Base-by-base conservation (phyloP, 2,888 invertebrate genomes). In the Oligia fasciuncula region DNA sequence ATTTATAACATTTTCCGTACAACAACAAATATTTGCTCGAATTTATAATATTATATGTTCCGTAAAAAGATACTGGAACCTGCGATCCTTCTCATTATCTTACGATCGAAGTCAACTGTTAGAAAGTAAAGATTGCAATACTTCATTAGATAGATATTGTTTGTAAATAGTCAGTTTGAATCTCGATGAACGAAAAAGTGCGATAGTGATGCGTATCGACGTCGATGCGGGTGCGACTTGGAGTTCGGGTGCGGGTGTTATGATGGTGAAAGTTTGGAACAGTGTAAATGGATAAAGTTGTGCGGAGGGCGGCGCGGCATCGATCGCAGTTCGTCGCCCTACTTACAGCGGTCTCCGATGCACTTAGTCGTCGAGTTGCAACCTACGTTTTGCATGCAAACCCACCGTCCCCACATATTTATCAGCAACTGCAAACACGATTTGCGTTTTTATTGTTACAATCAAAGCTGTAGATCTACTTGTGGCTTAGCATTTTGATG, bases 321-420 rank as follows among this genome's bases (percentile, higher is more conserved):
- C 96, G 96, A 96, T 96, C 96, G 95, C 94, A 95, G 96, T 96
- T 96, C 96, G 96, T 96, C 96, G 96, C 93, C 96, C 96, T 96
- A 96, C 96, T 96, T 96, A 96, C 95, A 91, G 91, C 92, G 93
- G 92, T 91, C 94, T 93, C 94, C 93, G 94, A 95, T 96, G 95
- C 96, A 95, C 94, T 95, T 94, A 94, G 92, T 93, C 91, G 90
- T 90, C 88, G 90, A 91, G 92, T 92, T 93, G 93, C 94, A 92
- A 93, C 92, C 93, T 91, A 91, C 92, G 92, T 92, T 95, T 93
- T 91, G 92, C 92, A 92, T 90, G 76, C 81, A 79, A 81, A 76
- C 79, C 80, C 84, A 85, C 87, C 70, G 73, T 79, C 74, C 67
- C 63, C 77, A 1, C 78, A 79, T 79, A 83, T 85, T 80, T 85